Conservation (phyloP, 1,140 invertebrate species). For the Fragariocoptes setiger region DNA sequence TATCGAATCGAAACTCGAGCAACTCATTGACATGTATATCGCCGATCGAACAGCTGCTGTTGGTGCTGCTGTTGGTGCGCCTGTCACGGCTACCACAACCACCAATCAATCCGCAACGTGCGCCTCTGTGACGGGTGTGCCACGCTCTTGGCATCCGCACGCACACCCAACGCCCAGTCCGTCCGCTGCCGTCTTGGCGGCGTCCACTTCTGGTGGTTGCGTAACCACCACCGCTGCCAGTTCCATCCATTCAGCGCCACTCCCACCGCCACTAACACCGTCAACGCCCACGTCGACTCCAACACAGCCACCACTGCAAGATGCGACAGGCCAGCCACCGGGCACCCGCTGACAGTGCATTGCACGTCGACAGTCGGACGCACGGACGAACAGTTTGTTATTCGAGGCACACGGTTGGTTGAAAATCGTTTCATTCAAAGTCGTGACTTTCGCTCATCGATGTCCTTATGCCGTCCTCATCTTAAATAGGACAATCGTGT, state of each 20-base stretch:
- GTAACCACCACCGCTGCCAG: neutral
- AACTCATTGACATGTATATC: slow-evolving; percentile 65
- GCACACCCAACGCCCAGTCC: too few relatives aligned
- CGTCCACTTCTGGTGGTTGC: neutral
- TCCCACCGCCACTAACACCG: neutral
- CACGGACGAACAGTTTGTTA: too few relatives aligned
- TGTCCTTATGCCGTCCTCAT: too few relatives aligned
- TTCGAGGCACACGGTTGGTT: too few relatives aligned
- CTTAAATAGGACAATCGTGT: too few relatives aligned
- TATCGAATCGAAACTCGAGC: slow-evolving; percentile 65
- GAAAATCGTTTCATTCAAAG: too few relatives aligned
- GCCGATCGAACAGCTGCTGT: slow-evolving; percentile 34
- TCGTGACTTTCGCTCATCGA: too few relatives aligned
- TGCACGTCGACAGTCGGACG: too few relatives aligned
- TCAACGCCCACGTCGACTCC: neutral
- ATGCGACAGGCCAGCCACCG: too few relatives aligned
- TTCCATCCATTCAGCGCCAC: neutral
- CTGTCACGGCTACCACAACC: neutral
- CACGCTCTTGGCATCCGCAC: too few relatives aligned
- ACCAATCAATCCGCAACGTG: neutral
- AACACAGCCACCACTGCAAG: neutral
- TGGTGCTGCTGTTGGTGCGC: neutral
- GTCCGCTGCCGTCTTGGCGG: too few relatives aligned
- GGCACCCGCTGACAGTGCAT: too few relatives aligned
- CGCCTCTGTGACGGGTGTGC: neutral